Evolutionary conservation across 2,888 invertebrate species (phyloP), one percentile per base, ranked within the genome.

Genomic region (Acronicta leporina): DNA sequence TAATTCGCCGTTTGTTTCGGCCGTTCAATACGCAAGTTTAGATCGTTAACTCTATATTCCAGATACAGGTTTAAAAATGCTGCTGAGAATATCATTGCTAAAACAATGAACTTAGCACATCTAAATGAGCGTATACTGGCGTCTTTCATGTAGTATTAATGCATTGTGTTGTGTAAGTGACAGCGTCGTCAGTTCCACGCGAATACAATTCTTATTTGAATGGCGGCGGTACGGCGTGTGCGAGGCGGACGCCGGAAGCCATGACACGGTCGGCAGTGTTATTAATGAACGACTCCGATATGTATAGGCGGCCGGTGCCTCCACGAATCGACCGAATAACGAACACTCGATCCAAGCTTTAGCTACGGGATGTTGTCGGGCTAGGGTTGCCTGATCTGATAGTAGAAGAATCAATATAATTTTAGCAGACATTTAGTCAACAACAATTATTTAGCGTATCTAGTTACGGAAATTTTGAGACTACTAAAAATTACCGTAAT

Each of bases 171-270:
- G 38, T 38, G 80, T 82, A 84, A 83, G 82, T 69, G 82, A 54
- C 38, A 62, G 57, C 50, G 42, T 59, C 44, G 77, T 74, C 75
- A 76, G 73, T 78, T 86, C 76, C 83, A 83, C 85, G 91, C 90
- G 86, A 92, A 91, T 89, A 87, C 84, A 87, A 89, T 89, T 89
- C 84, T 82, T 88, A 90, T 91, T 90, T 87, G 88, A 90, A 90
- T 87, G 87, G 83, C 81, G 77, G 82, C 69, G 69, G 11, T 5
- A 7, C 38, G 38, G 70, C 57, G 76, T 57, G 76, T 57, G 79
- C 65, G 73, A 78, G 82, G 75, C 75, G 75, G 79, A 75, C 84
- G 86, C 90, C 92, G 93, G 93, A 93, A 92, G 87, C 88, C 89
- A 88, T 84, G 89, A 88, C 87, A 87, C 86, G 86, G 87, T 82